These are phyloP conservation scores for Drosophila arizonae DNA, from an alignment of 1,140 invertebrate species.

Conservation along the genomic window DNA sequence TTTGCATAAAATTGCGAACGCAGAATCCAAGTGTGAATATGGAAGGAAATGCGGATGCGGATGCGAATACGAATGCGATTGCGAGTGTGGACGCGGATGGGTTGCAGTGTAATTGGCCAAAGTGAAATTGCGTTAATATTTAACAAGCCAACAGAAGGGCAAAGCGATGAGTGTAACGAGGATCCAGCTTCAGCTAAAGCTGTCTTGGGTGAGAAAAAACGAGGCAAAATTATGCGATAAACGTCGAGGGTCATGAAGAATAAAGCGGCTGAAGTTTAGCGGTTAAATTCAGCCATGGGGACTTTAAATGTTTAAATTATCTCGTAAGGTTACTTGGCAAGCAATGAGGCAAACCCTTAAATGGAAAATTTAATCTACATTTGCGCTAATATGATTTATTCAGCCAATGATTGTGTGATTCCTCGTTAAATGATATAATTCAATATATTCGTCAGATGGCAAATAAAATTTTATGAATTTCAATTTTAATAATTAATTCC, in stretches of 20 bases:
- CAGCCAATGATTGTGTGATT: conserved; percentile 17
- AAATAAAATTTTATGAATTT: conserved; percentile 4
- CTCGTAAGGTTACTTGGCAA: conserved; percentile 22
- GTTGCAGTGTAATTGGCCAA: conserved; percentile 76
- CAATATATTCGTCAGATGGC: not conserved
- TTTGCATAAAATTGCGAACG: conserved; percentile 61
- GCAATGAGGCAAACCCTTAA: conserved; percentile 1
- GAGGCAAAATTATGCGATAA: conserved; percentile 60
- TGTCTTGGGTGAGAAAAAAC: conserved; percentile 39
- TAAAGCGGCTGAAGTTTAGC: not conserved
- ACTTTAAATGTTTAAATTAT: conserved; percentile 38
- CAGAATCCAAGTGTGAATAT: conserved; percentile 3
- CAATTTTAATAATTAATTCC: not conserved
- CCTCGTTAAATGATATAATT: conserved; percentile 7
- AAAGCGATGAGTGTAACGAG: conserved; percentile 51
- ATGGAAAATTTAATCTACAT: not conserved
- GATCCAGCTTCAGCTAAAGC: conserved; percentile 19
- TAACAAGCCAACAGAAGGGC: conserved; percentile 68
- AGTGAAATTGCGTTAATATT: conserved; percentile 81
- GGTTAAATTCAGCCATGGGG: not conserved
- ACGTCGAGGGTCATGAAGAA: conserved; percentile 11
- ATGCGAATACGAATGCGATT: conserved; percentile 2
- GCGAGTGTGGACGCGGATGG: conserved; percentile 42
- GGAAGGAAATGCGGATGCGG: conserved; percentile 7
- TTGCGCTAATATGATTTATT: conserved; percentile 5